phyloP scores from a whole-genome alignment of 2,113 vertebrate genomes.

The Dolichallabes microphthalmus region DNA sequence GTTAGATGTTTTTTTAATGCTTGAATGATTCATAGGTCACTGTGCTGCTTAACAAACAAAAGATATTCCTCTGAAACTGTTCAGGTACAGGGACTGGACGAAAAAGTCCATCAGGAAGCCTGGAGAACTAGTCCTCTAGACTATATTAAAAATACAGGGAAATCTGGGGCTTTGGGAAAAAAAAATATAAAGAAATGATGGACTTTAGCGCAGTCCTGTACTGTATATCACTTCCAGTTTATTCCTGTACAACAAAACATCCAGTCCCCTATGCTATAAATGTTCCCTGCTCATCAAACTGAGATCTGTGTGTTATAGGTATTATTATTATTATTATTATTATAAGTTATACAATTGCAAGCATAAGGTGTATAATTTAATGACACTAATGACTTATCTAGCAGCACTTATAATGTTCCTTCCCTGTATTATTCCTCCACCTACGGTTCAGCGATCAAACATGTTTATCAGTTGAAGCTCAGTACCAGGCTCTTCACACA shows the following conservation, averaged over 20 bases:
- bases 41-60: too few relatives aligned
- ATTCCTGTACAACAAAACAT: not conserved
- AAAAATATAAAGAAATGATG: too few relatives aligned
- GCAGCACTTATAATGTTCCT: not conserved
- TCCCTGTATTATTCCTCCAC: not conserved
- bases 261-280: not conserved
- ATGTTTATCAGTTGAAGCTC: not conserved
- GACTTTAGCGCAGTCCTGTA: too few relatives aligned
- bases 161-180: too few relatives aligned
- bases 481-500: not conserved
- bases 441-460: not conserved
- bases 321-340: not conserved
- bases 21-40: too few relatives aligned
- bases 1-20: too few relatives aligned
- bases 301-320: not conserved
- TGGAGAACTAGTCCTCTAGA: too few relatives aligned
- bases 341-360: not conserved
- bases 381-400: not conserved
- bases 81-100: too few relatives aligned
- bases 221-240: not conserved
- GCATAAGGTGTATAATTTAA: constrained; percentile 2
- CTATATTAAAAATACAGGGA: too few relatives aligned
- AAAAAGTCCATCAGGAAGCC: too few relatives aligned
- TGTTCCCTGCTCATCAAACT: not conserved
- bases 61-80: too few relatives aligned